Conservation (phyloP, 1,140 invertebrate species). For the Tetramorium alpestre region DNA sequence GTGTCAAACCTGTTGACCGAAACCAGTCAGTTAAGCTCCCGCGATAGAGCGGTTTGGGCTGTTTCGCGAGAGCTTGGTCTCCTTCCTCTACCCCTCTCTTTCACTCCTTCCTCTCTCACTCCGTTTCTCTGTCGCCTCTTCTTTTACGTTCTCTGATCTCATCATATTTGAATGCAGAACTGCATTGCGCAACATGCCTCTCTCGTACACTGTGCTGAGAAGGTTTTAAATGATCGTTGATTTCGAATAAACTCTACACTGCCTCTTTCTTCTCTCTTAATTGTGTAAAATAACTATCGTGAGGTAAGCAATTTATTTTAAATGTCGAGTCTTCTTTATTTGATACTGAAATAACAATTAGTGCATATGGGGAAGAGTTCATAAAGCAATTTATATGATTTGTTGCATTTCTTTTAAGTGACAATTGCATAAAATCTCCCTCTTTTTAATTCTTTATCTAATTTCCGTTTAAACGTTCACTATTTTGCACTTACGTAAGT, state of each 20-base stretch:
- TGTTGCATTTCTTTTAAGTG: not conserved
- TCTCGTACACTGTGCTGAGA: not conserved
- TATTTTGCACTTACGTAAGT: not conserved
- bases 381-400: not conserved
- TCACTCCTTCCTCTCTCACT: not conserved
- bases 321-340: not conserved
- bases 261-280: not conserved
- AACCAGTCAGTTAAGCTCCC: conserved; percentile 57
- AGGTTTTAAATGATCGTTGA: not conserved
- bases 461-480: not conserved
- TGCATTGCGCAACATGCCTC: conserved; percentile 7
- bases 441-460: not conserved
- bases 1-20: conserved; percentile 59
- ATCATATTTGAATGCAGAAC: conserved; percentile 3
- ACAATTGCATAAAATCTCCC: not conserved
- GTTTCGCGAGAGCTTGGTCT: conserved; percentile 29
- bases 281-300: not conserved
- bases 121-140: not conserved
- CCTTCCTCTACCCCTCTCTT: not conserved
- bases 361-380: not conserved
- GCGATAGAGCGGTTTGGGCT: conserved; percentile 54
- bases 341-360: not conserved
- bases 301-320: not conserved
- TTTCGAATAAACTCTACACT: not conserved
- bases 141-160: conserved; percentile 6